phyloP scores from a whole-genome alignment of 2,113 vertebrate species.

The Notarius lentiginosus region DNA sequence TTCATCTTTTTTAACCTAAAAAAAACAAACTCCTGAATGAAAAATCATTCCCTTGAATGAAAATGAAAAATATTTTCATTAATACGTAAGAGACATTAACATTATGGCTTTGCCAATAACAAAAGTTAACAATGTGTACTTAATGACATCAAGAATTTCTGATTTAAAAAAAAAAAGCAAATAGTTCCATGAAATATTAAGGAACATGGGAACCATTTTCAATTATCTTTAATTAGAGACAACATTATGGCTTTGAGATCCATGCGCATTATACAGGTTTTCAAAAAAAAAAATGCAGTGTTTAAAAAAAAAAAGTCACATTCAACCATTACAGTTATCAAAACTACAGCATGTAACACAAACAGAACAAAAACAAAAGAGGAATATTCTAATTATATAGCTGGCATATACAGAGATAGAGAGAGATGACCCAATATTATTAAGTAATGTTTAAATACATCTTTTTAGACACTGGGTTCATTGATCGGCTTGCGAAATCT shows the following conservation, averaged over 20 bases:
- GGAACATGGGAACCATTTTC: neutral
- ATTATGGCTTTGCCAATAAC: neutral
- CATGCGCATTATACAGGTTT: constrained; percentile 11
- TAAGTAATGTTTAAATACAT: neutral
- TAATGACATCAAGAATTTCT: neutral
- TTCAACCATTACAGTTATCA: constrained; percentile 29
- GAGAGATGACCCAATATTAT: neutral
- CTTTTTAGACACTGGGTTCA: neutral
- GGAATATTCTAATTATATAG: neutral
- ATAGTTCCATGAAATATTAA: neutral
- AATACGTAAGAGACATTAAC: neutral
- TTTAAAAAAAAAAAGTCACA: constrained; percentile 39
- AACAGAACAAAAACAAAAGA: neutral
- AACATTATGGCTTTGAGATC: constrained; percentile 30
- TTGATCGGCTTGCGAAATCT: neutral
- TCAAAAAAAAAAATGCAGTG: constrained; percentile 35
- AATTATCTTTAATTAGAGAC: constrained; percentile 21
- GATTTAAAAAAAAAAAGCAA: constrained; percentile 14
- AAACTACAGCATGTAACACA: constrained; percentile 48
- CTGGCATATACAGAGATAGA: constrained; percentile 22
- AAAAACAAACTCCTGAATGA: neutral
- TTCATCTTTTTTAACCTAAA: neutral
- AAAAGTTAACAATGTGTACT: neutral
- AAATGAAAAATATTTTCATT: neutral
- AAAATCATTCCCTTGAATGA: neutral